Evolutionary conservation across 1,140 invertebrate genomes (phyloP), one percentile per base, ranked within the genome.

Genomic region (Heliconius himera): DNA sequence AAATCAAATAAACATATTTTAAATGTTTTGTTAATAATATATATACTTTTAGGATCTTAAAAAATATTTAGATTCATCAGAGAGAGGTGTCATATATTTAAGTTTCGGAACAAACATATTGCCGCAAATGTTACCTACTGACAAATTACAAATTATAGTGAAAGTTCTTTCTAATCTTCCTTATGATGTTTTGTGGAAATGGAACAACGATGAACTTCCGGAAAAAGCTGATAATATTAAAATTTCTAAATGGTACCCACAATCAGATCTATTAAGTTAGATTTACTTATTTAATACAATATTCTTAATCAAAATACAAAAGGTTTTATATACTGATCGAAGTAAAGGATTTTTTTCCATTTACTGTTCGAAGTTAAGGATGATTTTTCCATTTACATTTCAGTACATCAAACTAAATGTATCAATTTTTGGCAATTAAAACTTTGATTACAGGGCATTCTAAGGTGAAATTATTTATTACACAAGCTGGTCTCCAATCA

Each of bases 181-280:
- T 18, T 95, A 93, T 71, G 89, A 87, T 81, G 88, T 95, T 54
- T 79, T 95, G 70, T 95, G 94, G 94, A 95, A 95, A 87, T 95
- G 90, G 86, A 94, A 95, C 79, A 80, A 85, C 1, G 91, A 92
- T 18, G 82, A 66, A 22, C 79, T 93, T 70, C 74, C 73, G 0
- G 81, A 81, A 49, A 78, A 80, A 36, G 79, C 85, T 3, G 72
- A 83, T 20, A 92, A 90, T 82, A 84, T 91, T 6, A 89, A 88
- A 80, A 85, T 94, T 9, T 79, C 80, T 1, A 94, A 94, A 83
- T 96, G 95, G 95, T 85, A 95, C 8, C 95, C 95, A 8, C 95
- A 96, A 79, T 70, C 80, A 8, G 60, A 74, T 76, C 60, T 81
- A 38, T 46, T 82, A 29, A 79, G 75, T 81, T 49, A 82, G 77